Conservation (phyloP, 2,797 vertebrate species). For the Zenarchopterus dispar region DNA sequence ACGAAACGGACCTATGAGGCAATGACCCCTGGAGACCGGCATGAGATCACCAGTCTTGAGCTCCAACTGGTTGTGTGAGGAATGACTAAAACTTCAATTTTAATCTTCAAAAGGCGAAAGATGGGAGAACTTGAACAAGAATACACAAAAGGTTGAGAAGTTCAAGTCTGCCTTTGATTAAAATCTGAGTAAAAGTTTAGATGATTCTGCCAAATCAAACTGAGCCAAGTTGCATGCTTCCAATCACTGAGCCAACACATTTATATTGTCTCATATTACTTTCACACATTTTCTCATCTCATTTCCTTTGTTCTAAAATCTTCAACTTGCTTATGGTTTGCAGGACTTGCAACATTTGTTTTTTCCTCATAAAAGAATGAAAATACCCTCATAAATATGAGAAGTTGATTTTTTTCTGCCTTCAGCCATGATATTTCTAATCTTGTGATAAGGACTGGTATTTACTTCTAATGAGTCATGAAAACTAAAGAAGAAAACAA, state of each 20-base stretch:
- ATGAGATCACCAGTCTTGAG: slow-evolving; percentile 55
- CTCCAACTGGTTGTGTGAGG: slow-evolving; percentile 43
- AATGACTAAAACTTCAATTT: slow-evolving; percentile 43
- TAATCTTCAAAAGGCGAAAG: slow-evolving; percentile 25
- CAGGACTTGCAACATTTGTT: too few species aligned
- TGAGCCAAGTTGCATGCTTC: slow-evolving; percentile 31
- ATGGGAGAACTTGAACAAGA: slow-evolving; percentile 17
- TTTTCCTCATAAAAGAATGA: background rate
- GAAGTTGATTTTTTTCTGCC: too few species aligned
- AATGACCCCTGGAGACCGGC: slow-evolving; percentile 59
- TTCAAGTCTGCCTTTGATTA: slow-evolving; percentile 58
- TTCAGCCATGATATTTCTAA: background rate
- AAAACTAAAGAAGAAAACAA: background rate
- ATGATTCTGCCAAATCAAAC: slow-evolving; percentile 45
- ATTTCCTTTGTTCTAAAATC: slow-evolving; percentile 15
- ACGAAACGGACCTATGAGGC: slow-evolving; percentile 64
- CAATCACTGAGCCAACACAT: slow-evolving; percentile 39
- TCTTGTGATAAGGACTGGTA: background rate
- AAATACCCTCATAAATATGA: background rate
- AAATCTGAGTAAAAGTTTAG: slow-evolving; percentile 47
- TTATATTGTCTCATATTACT: slow-evolving; percentile 24
- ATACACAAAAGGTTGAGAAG: slow-evolving; percentile 14
- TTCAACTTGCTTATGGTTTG: background rate
- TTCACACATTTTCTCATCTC: slow-evolving; percentile 10
- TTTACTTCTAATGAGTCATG: slow-evolving; percentile 2